Evolutionary conservation across 2,797 vertebrate genomes (phyloP).

Genomic region (Poeciliopsis presidionis): DNA sequence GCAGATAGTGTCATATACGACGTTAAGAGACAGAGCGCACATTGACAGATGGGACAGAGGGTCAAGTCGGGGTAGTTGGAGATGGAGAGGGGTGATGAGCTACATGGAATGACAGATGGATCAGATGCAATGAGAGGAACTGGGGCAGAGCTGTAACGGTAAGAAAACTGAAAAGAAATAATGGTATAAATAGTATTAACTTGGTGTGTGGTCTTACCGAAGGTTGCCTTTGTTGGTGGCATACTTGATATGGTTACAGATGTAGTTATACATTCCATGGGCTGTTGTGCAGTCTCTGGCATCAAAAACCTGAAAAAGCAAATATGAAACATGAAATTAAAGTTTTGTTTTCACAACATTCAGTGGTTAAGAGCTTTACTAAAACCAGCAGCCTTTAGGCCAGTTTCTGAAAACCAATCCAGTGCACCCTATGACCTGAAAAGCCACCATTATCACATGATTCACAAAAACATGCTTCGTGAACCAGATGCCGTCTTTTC

Average conservation of each 20-base stretch:
- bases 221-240: constrained; percentile 99
- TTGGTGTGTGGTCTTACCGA: constrained; percentile 79
- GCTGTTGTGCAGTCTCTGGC: constrained; percentile 96
- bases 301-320: constrained; percentile 89
- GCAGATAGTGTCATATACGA: constrained; percentile 60
- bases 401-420: not conserved
- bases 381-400: not conserved
- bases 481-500: not conserved
- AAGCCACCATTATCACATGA: not conserved
- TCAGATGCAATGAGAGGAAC: constrained; percentile 20
- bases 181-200: constrained; percentile 10
- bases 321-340: constrained; percentile 1
- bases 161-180: not conserved
- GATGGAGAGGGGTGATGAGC: constrained; percentile 47
- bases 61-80: constrained; percentile 60
- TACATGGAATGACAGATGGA: constrained; percentile 56
- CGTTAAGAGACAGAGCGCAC: constrained; percentile 42
- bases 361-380: not conserved
- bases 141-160: constrained; percentile 13
- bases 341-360: not conserved
- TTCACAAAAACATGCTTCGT: not conserved
- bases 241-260: constrained; percentile 98
- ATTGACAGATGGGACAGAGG: constrained; percentile 71
- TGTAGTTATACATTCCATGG: constrained; percentile 98
- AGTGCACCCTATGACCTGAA: not conserved